Percentiles rank a stretch among this genome's conserved stretches.
These are phyloP conservation scores for Girardinichthys multiradiatus DNA, from an alignment of 2,113 vertebrate genomes.

Conservation along the genomic window DNA sequence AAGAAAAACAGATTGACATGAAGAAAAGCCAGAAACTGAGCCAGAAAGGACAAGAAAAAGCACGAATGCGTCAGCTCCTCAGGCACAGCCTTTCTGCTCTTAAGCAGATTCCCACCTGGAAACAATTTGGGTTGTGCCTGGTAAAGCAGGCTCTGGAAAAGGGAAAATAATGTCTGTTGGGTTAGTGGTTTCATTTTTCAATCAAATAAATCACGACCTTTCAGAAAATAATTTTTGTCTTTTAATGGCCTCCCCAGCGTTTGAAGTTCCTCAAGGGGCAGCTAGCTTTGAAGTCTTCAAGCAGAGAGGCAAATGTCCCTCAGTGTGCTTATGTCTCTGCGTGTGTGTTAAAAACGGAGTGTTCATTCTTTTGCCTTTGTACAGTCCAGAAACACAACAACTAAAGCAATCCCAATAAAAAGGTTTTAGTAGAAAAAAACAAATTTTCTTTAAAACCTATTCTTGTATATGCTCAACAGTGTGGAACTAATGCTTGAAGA, in stretches of 20 bases:
- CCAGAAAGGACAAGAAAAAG: constrained; percentile 40
- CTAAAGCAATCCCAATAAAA: constrained; percentile 32
- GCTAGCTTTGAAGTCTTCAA: constrained; percentile 72
- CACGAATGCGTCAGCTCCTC: constrained; percentile 29
- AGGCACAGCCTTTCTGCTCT: constrained; percentile 38
- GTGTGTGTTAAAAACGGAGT: constrained; percentile 5
- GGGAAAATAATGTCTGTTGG: constrained; percentile 75
- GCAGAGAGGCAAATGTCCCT: constrained; percentile 38
- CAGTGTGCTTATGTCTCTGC: constrained; percentile 15
- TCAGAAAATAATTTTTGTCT: constrained; percentile 80
- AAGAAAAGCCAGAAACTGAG: constrained; percentile 7
- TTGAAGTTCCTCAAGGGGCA: constrained; percentile 76
- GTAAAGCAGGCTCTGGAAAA: constrained; percentile 67
- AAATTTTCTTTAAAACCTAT: constrained; percentile 3
- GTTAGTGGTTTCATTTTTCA: constrained; percentile 82
- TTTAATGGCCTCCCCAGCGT: constrained; percentile 76
- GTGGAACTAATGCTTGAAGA: neutral
- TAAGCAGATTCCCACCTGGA: constrained; percentile 76
- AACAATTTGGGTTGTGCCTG: constrained; percentile 70
- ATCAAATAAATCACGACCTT: constrained; percentile 82
- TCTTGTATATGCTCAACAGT: neutral
- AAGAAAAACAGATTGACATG: neutral
- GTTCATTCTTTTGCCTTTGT: constrained; percentile 36
- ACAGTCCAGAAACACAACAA: constrained; percentile 62
- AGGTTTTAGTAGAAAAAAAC: neutral